Percentiles rank a stretch among this genome's conserved stretches.
These are phyloP conservation scores for Hymenochirus boettgeri DNA, from an alignment of 2,113 vertebrate genomes.

Conservation along the genomic window DNA sequence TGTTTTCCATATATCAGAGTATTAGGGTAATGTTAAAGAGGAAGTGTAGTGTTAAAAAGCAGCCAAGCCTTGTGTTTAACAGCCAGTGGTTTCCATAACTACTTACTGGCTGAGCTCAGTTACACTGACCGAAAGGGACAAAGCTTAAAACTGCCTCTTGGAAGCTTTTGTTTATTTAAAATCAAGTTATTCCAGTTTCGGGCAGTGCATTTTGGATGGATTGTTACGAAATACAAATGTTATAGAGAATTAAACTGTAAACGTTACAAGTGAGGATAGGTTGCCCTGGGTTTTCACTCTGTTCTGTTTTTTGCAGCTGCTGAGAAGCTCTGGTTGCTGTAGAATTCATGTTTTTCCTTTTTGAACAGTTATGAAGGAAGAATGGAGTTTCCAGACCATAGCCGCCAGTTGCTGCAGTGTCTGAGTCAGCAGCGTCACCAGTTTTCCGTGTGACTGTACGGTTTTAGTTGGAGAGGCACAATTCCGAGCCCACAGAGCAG, in stretches of 20 bases:
- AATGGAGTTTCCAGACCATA: conserved; percentile 99
- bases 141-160: conserved; percentile 50
- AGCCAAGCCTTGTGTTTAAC: conserved; percentile 30
- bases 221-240: conserved; percentile 38
- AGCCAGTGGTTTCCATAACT: conserved; percentile 37
- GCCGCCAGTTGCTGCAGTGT: conserved; percentile 97
- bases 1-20: background rate
- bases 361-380: conserved; percentile 90
- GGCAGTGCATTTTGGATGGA: conserved; percentile 85
- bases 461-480: conserved; percentile 93
- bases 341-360: conserved; percentile 70
- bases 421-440: conserved; percentile 98
- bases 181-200: conserved; percentile 89
- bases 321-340: conserved; percentile 58
- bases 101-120: conserved; percentile 32
- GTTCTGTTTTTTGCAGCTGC: conserved; percentile 65
- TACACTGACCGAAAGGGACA: conserved; percentile 50
- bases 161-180: conserved; percentile 67
- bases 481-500: conserved; percentile 95
- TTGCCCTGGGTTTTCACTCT: conserved; percentile 44
- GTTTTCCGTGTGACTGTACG: conserved; percentile 98
- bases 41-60: conserved; percentile 6
- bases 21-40: background rate
- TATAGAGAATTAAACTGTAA: conserved; percentile 23
- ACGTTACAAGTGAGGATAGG: conserved; percentile 3